Conservation (phyloP, 2,888 invertebrate species). For the Hoplodrina blanda region DNA sequence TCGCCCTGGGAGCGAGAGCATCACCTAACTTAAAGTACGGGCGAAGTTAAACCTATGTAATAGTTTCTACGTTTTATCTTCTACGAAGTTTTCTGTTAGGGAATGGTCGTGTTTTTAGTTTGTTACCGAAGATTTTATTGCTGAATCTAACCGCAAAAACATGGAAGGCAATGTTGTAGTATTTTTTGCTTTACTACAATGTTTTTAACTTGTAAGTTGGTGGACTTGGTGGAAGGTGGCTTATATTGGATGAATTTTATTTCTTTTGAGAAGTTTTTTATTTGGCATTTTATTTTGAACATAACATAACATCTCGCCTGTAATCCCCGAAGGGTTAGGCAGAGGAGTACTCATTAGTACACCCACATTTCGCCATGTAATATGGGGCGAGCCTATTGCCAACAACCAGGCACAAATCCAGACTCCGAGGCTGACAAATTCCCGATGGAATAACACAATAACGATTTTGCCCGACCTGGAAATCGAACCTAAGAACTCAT, state of each 20-base stretch:
- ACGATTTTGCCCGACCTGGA: too few relatives aligned
- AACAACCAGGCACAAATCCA: too few relatives aligned
- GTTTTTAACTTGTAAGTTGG: conserved; percentile 27
- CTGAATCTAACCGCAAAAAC: conserved; percentile 35
- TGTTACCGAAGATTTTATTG: conserved; percentile 48
- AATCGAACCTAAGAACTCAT: too few relatives aligned
- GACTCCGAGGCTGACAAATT: too few relatives aligned
- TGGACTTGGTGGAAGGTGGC: background rate
- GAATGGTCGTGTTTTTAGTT: conserved; percentile 57
- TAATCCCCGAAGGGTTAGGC: too few relatives aligned
- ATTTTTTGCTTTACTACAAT: conserved; percentile 29
- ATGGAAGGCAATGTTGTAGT: conserved; percentile 21
- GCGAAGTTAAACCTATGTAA: conserved; percentile 66
- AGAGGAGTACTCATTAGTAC: too few relatives aligned
- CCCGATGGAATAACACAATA: too few relatives aligned
- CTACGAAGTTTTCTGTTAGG: conserved; percentile 55
- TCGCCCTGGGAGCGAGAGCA: conserved; percentile 58
- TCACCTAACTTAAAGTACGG: conserved; percentile 64
- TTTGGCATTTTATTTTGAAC: background rate
- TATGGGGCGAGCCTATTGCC: too few relatives aligned
- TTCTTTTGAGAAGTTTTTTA: background rate
- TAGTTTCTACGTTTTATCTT: conserved; percentile 68
- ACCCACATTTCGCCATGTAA: too few relatives aligned
- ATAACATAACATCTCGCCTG: too few relatives aligned
- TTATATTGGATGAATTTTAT: conserved; percentile 1